These are phyloP conservation scores for Neopelma chrysocephalum DNA, from an alignment of 2,797 vertebrate species.

Conservation along the genomic window DNA sequence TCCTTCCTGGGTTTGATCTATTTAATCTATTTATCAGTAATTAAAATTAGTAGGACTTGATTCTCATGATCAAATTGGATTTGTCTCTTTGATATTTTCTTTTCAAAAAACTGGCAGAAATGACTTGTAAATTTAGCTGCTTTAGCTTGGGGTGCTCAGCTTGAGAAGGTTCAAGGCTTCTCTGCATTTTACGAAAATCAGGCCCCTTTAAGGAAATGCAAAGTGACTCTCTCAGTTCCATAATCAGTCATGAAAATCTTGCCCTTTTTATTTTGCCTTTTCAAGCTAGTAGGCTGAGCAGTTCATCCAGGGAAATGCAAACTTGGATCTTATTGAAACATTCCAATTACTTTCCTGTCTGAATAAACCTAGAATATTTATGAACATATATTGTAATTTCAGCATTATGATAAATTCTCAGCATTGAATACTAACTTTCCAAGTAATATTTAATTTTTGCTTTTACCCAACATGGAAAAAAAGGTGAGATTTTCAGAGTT, in stretches of 20 bases:
- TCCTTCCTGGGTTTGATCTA: not conserved
- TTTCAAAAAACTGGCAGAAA: not conserved
- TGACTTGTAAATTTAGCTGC: not conserved
- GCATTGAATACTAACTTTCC: not conserved
- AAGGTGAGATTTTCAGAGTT: not conserved
- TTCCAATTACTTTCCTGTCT: slow-evolving; percentile 1
- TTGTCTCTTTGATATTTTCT: not conserved
- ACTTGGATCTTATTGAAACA: not conserved
- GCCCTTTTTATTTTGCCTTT: slow-evolving; percentile 26
- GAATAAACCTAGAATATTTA: not conserved
- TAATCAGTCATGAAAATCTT: slow-evolving; percentile 1
- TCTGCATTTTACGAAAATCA: slow-evolving; percentile 32
- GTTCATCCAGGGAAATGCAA: not conserved
- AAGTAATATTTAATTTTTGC: not conserved
- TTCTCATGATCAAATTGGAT: slow-evolving; percentile 6
- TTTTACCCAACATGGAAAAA: not conserved
- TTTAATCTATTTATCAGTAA: slow-evolving; percentile 4
- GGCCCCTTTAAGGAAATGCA: not conserved
- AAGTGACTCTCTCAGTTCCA: not conserved
- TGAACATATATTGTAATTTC: not conserved
- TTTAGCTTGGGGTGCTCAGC: not conserved
- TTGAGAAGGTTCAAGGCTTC: not conserved
- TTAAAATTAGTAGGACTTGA: slow-evolving; percentile 14
- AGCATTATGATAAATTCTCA: not conserved
- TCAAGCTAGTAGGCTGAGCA: not conserved